Percentiles rank a stretch among this genome's conserved stretches.
Conservation (phyloP, 2,113 vertebrate genomes). For the Centrocercus urophasianus region DNA sequence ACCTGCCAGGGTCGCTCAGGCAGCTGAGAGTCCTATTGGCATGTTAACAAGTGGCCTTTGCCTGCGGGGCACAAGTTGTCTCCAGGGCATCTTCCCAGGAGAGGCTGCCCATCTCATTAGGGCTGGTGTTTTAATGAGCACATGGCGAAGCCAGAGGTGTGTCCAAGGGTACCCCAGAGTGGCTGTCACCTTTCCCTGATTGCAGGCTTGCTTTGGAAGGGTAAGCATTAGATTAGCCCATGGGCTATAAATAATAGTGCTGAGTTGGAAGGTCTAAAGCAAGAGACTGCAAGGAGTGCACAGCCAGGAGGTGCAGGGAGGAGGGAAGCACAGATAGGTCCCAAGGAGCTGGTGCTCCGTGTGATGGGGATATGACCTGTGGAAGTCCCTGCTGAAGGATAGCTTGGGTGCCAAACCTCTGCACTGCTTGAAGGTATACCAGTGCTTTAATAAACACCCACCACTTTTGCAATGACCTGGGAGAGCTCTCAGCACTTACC, state of each 20-base stretch:
- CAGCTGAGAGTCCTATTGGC: background rate
- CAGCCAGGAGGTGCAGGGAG: background rate
- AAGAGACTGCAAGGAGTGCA: background rate
- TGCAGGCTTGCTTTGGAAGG: background rate
- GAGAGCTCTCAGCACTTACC: background rate
- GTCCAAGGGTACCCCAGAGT: background rate
- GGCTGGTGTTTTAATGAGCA: background rate
- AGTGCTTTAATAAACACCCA: background rate
- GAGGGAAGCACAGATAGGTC: background rate
- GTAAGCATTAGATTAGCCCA: slow-evolving; percentile 42
- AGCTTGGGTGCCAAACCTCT: background rate
- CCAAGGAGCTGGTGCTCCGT: background rate
- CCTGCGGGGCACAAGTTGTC: background rate
- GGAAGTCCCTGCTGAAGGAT: background rate
- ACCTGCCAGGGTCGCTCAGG: background rate
- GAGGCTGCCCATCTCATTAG: background rate
- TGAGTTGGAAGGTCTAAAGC: slow-evolving; percentile 52
- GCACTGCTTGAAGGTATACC: background rate
- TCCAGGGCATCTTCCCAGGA: background rate
- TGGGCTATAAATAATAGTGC: slow-evolving; percentile 68
- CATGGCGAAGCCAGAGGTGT: background rate
- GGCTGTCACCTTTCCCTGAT: slow-evolving; percentile 17
- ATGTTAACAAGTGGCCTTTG: slow-evolving; percentile 36
- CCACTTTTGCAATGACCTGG: background rate
- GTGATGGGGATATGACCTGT: background rate